Evolutionary conservation across 2,113 vertebrate genomes (phyloP), one percentile per base, ranked within the genome.

Genomic region (Centropristis striata): DNA sequence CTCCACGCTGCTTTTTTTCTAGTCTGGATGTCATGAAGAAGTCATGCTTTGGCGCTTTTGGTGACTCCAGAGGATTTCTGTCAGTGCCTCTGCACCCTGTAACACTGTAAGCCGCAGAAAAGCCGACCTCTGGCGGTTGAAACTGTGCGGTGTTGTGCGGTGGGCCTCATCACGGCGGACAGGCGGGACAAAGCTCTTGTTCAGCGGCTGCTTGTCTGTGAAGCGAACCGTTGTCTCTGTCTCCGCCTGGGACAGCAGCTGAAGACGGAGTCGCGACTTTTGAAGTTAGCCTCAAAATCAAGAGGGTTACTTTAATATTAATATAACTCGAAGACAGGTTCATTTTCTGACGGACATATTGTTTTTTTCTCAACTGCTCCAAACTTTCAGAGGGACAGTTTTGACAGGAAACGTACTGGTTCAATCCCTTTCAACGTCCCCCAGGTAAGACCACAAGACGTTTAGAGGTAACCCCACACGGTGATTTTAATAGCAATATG

Each of bases 141-240:
- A 15, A 1, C 7, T 18, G 8, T 32, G 58, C 25, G 15, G 51
- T 64, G 68, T 15, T 2, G 54, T 36, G 67, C 78, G 55, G 61
- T 23, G 28, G 63, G 71, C 80, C 85, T 76, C 70, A 68, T 85
- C 77, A 37, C 73, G 37, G 81, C 81, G 78, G 59, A 75, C 78
- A 49, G 80, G 87, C 79, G 81, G 81, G 84, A 91, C 90, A 81
- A 81, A 79, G 81, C 87, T 72, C 78, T 90, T 86, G 86, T 74
- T 79, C 63, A 44, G 13, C 36, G 55, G 55, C 69, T 4, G 74
- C 5, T 27, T 1, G 69, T 9, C 21, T 15, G 39, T 2, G 41
- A 32, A 58, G 57, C 23, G 18, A n/a, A 47, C 41, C 63, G 83
- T 23, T 65, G 70, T 55, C 18, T 47, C 46, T 15, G 41, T 59